A percentile compares a stretch with the other conserved stretches of the same genome.
These are phyloP conservation scores for Nyctereutes procyonoides DNA, from an alignment of 2,113 vertebrate genomes.

Conservation along the genomic window DNA sequence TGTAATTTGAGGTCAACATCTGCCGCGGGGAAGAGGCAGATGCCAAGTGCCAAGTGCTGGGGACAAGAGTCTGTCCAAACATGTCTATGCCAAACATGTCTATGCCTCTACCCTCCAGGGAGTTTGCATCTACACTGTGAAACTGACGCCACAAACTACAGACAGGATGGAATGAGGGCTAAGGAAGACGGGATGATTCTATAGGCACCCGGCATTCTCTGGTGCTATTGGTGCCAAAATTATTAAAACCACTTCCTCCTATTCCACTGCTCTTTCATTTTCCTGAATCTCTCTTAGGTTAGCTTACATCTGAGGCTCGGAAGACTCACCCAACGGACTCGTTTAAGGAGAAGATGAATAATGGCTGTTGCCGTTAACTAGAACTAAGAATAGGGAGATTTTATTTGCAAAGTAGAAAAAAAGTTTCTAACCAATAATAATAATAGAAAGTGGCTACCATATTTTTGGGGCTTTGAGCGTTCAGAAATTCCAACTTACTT, in stretches of 20 bases:
- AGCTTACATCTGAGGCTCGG: neutral
- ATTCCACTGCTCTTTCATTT: neutral
- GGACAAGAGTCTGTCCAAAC: neutral
- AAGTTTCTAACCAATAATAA: neutral
- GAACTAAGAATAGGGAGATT: neutral
- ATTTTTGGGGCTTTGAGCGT: neutral
- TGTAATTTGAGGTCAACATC: neutral
- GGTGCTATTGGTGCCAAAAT: neutral
- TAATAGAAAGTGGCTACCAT: neutral
- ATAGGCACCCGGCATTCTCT: neutral
- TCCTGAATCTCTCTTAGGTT: neutral
- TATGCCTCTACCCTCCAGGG: neutral
- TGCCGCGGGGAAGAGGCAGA: neutral
- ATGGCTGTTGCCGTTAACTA: neutral
- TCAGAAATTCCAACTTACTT: neutral
- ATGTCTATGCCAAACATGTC: neutral
- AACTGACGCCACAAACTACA: neutral
- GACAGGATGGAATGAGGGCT: neutral
- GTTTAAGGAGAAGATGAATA: neutral
- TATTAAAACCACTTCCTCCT: neutral
- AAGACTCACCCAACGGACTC: neutral
- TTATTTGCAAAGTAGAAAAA: neutral
- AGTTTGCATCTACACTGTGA: neutral
- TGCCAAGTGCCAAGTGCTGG: neutral
- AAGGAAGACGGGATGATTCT: neutral